Conservation (phyloP, 2,113 vertebrate species). For the Calyptommatus sinebrachiatus region DNA sequence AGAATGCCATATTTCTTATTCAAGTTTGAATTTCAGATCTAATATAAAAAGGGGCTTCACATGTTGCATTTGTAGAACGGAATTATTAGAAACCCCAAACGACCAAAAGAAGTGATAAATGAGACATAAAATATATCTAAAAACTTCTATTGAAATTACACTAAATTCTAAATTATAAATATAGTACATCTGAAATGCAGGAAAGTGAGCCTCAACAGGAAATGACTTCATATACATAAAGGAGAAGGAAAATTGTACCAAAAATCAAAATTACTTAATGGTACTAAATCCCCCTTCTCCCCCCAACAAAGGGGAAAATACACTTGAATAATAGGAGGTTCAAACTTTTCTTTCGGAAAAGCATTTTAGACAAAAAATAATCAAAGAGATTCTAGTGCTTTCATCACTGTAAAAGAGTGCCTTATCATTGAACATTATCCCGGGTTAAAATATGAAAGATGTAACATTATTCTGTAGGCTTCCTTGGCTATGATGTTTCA, state of each 20-base stretch:
- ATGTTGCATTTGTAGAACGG: neutral
- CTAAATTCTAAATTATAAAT: neutral
- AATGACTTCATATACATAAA: neutral
- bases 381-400: neutral
- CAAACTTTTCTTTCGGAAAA: neutral
- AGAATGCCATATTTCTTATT: neutral
- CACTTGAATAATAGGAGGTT: neutral
- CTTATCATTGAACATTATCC: neutral
- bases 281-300: neutral
- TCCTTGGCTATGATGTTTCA: neutral
- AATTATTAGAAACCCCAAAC: neutral
- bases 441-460: neutral
- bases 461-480: neutral
- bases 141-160: neutral
- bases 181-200: neutral
- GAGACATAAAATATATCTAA: neutral
- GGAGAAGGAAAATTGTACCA: neutral
- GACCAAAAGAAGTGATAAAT: neutral
- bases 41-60: neutral
- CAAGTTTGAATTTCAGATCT: neutral
- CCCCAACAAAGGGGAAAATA: neutral
- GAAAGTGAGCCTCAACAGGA: neutral
- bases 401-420: neutral
- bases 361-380: neutral
- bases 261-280: neutral